Evolutionary conservation across 2,797 vertebrate species (phyloP).

Genomic region (Morelia viridis): DNA sequence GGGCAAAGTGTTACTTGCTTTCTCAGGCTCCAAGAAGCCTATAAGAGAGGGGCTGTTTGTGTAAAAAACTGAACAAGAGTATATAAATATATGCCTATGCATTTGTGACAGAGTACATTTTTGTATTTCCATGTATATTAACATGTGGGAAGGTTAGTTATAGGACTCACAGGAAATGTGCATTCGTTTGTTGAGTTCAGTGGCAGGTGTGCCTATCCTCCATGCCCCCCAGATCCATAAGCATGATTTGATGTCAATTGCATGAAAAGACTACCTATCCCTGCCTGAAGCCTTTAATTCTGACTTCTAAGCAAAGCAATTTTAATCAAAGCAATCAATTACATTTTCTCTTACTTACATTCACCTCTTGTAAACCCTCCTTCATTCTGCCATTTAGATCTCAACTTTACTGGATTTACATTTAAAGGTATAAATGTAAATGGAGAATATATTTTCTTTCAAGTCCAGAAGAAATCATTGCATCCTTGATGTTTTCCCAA

Average conservation of each 20-base stretch:
- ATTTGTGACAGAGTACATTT: background rate
- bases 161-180: background rate
- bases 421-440: background rate
- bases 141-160: background rate
- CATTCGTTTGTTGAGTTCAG: background rate
- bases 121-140: background rate
- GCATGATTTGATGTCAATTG: background rate
- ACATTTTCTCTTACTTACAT: background rate
- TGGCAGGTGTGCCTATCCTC: background rate
- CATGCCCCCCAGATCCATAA: background rate
- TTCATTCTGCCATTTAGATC: background rate
- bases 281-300: background rate
- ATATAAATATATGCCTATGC: background rate
- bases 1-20: background rate
- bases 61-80: background rate
- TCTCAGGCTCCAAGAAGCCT: background rate
- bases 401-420: background rate
- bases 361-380: background rate
- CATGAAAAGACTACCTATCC: background rate
- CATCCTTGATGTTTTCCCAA: background rate
- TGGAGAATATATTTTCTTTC: background rate
- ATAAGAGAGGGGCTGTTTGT: background rate
- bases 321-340: background rate
- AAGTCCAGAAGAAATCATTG: background rate
- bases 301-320: background rate